A percentile compares a stretch with the other conserved stretches of the same genome.
Conservation (phyloP, 2,113 vertebrate genomes). For the Tauraco erythrolophus region DNA sequence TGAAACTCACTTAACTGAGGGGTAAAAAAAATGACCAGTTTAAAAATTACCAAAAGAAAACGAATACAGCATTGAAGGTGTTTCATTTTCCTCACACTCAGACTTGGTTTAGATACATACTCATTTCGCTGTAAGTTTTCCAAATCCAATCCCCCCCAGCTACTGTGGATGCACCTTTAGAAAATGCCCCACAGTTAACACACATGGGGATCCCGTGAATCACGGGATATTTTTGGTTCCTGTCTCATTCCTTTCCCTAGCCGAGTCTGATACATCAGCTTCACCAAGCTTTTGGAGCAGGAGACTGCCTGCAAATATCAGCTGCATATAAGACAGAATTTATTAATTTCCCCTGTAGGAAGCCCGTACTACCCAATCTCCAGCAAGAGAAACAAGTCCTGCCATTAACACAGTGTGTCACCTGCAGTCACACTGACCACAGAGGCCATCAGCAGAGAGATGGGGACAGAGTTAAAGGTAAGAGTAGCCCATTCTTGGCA, state of each 20-base stretch:
- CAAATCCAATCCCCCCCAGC: neutral
- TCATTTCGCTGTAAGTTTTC: neutral
- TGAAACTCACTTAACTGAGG: neutral
- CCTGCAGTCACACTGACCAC: neutral
- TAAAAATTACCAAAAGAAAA: neutral
- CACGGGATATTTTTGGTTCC: constrained; percentile 38
- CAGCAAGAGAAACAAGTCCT: neutral
- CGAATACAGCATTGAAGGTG: neutral
- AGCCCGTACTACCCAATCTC: neutral
- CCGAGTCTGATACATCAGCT: neutral
- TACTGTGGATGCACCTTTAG: neutral
- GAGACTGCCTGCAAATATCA: neutral
- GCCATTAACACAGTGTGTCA: neutral
- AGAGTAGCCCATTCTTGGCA: neutral
- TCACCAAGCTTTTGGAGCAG: neutral
- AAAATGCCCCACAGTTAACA: neutral
- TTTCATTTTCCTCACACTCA: constrained; percentile 15
- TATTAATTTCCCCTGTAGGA: neutral
- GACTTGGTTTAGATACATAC: neutral
- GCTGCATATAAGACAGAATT: neutral
- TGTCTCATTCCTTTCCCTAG: neutral
- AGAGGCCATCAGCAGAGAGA: neutral
- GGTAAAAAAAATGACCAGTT: neutral
- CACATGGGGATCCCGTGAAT: neutral
- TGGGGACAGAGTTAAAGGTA: neutral